Base-by-base conservation (phyloP, 2,888 invertebrate genomes). In the Argyresthia goedartella region DNA sequence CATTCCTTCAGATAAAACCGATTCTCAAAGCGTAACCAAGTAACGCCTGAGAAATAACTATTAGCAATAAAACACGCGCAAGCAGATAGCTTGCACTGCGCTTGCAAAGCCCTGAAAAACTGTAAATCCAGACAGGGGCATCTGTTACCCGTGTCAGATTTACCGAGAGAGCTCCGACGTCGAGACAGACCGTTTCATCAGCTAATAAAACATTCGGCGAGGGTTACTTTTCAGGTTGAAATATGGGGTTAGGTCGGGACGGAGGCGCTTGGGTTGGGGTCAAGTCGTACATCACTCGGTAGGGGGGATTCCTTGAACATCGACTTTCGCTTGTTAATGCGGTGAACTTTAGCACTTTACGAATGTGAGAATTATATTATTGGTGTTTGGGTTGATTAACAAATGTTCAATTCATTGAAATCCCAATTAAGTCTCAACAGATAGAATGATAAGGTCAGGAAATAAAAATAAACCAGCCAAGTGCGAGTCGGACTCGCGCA, bases 151-250 rank as follows among this genome's bases (percentile, higher is more conserved):
- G 53, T 51, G 55, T 56, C 60, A 60, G 64, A 72, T 72, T 68
- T 64, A 66, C 66, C 57, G 61, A 61, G 60, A 57, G 62, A 57
- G 61, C 58, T 41, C 60, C 61, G 61, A 57, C 54, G 59, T 60
- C 64, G 64, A 65, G 67, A 69, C 70, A 70, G 65, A 62, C 67
- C 66, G 71, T 76, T 79, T 80, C 77, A 76, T 73, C 76, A 73
- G 76, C 74, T 74, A 69, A 76, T 81, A 80, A 78, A 81, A 73
- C 76, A 77, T 69, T 71, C 67, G 64, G 63, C 60, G 66, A 52
- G 67, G 73, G 72, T 73, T 73, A 71, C 69, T 69, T 67, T 67
- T 64, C 70, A 59, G 64, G 59, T 67, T 76, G 77, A 79, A 62
- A 67, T 73, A 78, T 73, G 72, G 72, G 67, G 66, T 66, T 62